Evolutionary conservation across 2,113 vertebrate species (phyloP).

Genomic region (Hylia prasina): DNA sequence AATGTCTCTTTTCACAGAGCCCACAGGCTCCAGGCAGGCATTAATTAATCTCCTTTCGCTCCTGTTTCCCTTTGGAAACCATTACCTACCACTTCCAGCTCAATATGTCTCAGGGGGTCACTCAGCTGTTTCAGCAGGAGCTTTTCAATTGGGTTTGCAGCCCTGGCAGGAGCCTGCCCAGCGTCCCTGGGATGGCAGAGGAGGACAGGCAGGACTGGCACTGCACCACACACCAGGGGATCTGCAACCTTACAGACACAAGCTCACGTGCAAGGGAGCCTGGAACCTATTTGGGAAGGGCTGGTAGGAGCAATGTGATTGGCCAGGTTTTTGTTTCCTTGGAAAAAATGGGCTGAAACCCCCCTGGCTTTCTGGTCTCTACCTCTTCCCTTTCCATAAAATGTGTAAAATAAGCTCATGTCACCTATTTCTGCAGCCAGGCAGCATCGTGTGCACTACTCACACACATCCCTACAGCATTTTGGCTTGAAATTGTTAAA

Average conservation of each 20-base stretch:
- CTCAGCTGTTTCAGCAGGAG: neutral
- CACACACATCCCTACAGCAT: neutral
- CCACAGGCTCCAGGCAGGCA: neutral
- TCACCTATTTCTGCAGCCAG: neutral
- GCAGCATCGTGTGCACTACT: fast-evolving
- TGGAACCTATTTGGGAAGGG: neutral
- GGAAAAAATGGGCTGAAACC: neutral
- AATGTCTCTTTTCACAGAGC: neutral
- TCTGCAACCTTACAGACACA: neutral
- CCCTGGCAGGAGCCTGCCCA: neutral
- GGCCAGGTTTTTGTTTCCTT: neutral
- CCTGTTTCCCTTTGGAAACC: neutral
- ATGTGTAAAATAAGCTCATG: neutral
- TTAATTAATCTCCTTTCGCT: neutral
- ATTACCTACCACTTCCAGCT: neutral
- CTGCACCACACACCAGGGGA: neutral
- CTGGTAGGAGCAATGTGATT: neutral
- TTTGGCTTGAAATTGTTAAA: neutral
- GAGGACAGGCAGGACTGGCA: neutral
- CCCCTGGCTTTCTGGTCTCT: neutral
- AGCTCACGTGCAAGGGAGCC: neutral
- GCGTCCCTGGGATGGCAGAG: neutral
- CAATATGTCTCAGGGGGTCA: neutral
- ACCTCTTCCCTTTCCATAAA: neutral
- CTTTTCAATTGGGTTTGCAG: neutral